phyloP scores from a whole-genome alignment of 2,888 invertebrate genomes.

The Cryptus viduatorius region DNA sequence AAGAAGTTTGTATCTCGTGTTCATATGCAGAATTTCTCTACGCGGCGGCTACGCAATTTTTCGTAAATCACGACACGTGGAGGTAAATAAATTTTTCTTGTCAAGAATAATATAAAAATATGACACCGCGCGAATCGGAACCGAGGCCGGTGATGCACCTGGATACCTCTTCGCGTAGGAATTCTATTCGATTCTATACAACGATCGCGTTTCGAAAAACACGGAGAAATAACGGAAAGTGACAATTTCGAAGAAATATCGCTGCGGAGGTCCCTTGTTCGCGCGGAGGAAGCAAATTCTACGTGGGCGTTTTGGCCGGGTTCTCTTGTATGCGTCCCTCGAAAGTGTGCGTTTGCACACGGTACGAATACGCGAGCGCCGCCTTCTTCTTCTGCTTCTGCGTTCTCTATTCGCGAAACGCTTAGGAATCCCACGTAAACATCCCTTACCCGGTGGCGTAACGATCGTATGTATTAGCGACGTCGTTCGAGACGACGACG shows the following conservation, averaged over 20 bases:
- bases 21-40: too few relatives aligned
- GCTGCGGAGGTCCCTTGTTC: conserved; percentile 26
- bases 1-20: too few relatives aligned
- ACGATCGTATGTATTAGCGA: conserved; percentile 5
- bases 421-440: conserved; percentile 21
- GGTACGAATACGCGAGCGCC: conserved; percentile 61
- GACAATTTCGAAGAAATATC: neutral
- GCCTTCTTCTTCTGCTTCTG: neutral
- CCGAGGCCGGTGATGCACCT: too few relatives aligned
- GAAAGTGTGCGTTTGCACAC: conserved; percentile 66
- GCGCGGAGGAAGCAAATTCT: neutral
- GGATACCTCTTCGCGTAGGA: too few relatives aligned
- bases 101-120: neutral
- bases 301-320: conserved; percentile 70
- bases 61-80: too few relatives aligned
- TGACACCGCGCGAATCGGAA: neutral
- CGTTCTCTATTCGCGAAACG: conserved; percentile 14
- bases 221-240: neutral
- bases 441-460: conserved; percentile 11
- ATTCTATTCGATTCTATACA: too few relatives aligned
- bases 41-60: too few relatives aligned
- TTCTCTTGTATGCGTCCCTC: conserved; percentile 62
- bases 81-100: too few relatives aligned
- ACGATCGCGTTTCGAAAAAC: conserved; percentile 17
- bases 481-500: neutral